Evolutionary conservation across 2,113 vertebrate genomes (phyloP), one percentile per base, ranked within the genome.

Genomic region (Eudyptes chrysolophus): DNA sequence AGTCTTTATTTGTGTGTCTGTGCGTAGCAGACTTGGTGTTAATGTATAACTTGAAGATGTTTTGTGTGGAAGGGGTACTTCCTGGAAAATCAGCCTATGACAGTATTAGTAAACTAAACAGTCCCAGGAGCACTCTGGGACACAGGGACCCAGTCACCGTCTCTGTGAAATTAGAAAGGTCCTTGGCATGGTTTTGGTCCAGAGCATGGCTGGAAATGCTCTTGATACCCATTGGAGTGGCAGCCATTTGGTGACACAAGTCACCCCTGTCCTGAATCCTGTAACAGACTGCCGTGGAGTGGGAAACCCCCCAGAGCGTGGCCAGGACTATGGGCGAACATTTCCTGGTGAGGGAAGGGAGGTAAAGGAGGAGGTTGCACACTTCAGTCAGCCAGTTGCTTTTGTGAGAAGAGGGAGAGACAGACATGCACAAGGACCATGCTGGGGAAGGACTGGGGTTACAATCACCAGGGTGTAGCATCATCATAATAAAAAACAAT

Each of bases 391-490:
- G 7, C 12, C 36, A 16, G 17, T 58, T 87, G 48, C 42, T 32
- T 60, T 58, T 71, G 29, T 29, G 52, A 52, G 49, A 52, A 79
- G 14, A 83, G 13, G 8, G 40, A 58, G 36, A 78, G 29, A 65
- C 7, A 52, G 44, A 52, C 7, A 32, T 0, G 0, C 15, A 48
- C 0, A 0, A 80, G 38, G 42, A 72, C 22, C 17, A 3, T 36
- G 38, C 30, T 57, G 62, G 18, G 20, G 20, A 44, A 89, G 20
- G 42, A 38, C 34, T 52, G 9, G 24, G 13, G 4, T 29, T 87
- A 38, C 22, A 38, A 1, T 49, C 30, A 22, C 7, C 5, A 2
- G 5, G 3, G 4, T 71, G 11, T 49, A 57, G 15, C 20, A 26
- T 25, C 25, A 26, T 62, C 2, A 4, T 20, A 49, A 9, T 54